Base-by-base conservation (phyloP, 2,888 invertebrate genomes). In the Spilosoma lubricipeda region DNA sequence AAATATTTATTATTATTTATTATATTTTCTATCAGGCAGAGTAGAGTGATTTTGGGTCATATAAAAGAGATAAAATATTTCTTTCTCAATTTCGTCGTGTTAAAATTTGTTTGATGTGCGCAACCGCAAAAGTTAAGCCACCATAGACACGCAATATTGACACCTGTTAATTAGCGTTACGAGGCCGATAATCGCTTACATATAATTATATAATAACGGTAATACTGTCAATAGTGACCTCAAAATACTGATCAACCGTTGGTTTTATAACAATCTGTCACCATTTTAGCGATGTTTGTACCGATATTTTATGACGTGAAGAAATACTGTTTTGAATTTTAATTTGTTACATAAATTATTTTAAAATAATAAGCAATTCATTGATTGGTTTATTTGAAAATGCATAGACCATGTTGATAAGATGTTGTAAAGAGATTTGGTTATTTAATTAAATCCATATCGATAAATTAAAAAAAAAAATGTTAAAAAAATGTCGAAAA, bases 201-300 rank as follows among this genome's bases (percentile, higher is more conserved):
- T 67, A 79, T 71, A 72, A 63, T 79, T 76, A 78, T 72, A 81
- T 85, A 82, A 84, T 78, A 81, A 73, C 65, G 33, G 42, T 42
- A 27, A 75, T 48, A 76, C 72, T 79, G 76, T 67, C 72, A 72
- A 59, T 70, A 70, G 48, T 36, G 79, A 75, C 78, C 85, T 68
- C 79, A 30, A 78, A 33, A 79, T 78, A 67, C 67, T 72, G 70
- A 36, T 56, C 48, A n/a, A 23, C 27, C 42, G 30, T 73, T 56
- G 52, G 48, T 70, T 73, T 76, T 75, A 71, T 72, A 52, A 67
- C 64, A n/a, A n/a, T n/a, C 71, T 71, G 18, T 33, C 48, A 33
- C 33, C 9, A 18, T 48, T 68, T 73, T 73, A 27, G 48, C 8
- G 63, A 63, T 48, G 36, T 33, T 36, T 5, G 9, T 42, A 66